Base-by-base conservation (phyloP, 2,113 vertebrate species). In the Oriolus oriolus region DNA sequence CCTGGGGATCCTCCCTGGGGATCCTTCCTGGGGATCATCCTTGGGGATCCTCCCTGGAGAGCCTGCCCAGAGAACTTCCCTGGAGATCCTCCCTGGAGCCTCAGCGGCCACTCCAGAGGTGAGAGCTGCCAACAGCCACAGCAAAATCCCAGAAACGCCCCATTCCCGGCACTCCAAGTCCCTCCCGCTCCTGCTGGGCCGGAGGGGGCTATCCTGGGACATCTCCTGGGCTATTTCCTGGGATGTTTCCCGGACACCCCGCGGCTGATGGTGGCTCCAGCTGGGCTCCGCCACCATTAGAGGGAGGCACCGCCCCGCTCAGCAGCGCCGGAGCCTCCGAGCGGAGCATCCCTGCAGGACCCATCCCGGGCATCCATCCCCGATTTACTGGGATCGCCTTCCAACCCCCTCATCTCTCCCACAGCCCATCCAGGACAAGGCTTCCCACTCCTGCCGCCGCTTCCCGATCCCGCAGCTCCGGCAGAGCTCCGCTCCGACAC, bases 101-200 rank as follows among this genome's bases (percentile, higher is more conserved):
- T 6, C 45, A 30, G 31, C 0, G 1, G 30, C 23, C 45, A 1
- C n/a, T 39, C 28, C 65, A 31, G 20, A 14, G n/a, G 3, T 4
- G 56, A 30, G 8, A 13, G 1, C 49, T n/a, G 16, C 23, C n/a
- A 13, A 0, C 1, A 45, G 9, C n/a, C 10, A 2, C 6, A 23
- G 24, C 30, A 8, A 8, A 37, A 3, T 2, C 71, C 50, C 42
- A 2, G 52, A 1, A 16, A 8, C 1, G 28, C 17, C 44, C 71
- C 30, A 1, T 0, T 19, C 20, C 26, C 2, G 4, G 6, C 5
- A 0, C 16, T 7, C 30, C 57, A 0, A 4, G n/a, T 0, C 27
- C 31, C 73, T n/a, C 28, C 83, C 21, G 21, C 14, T 3, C 7
- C 42, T 19, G 60, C 63, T 3, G 2, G 39, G 31, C 19, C 6